These are phyloP conservation scores for Brassicogethes aeneus DNA, from an alignment of 2,888 invertebrate genomes.

Conservation along the genomic window DNA sequence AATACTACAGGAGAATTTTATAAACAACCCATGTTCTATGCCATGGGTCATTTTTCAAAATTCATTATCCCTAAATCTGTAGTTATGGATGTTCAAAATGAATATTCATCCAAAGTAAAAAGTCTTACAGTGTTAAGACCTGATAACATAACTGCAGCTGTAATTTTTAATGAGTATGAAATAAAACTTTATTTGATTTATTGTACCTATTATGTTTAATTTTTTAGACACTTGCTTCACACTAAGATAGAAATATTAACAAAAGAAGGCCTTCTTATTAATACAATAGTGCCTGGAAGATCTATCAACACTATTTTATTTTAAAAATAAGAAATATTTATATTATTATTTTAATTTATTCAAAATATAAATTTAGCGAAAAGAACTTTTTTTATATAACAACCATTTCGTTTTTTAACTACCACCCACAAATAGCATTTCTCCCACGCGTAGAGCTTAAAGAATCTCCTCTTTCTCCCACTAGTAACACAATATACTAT, in stretches of 20 bases:
- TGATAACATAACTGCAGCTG: slow-evolving; percentile 38
- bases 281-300: neutral
- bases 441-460: too few species aligned
- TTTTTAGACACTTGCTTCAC: neutral
- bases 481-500: too few species aligned
- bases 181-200: neutral
- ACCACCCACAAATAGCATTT: too few species aligned
- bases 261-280: neutral
- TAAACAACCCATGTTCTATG: slow-evolving; percentile 81
- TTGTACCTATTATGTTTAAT: neutral
- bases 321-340: neutral
- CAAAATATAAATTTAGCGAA: too few species aligned
- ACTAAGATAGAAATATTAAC: too few species aligned
- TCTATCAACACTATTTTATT: neutral
- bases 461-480: too few species aligned
- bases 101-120: slow-evolving; percentile 17
- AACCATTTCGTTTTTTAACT: too few species aligned
- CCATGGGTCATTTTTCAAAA: slow-evolving; percentile 61
- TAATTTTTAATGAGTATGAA: slow-evolving; percentile 41
- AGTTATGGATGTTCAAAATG: slow-evolving; percentile 23
- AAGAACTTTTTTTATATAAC: too few species aligned
- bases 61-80: slow-evolving; percentile 55
- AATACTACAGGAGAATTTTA: slow-evolving; percentile 57
- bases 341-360: too few species aligned
- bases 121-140: slow-evolving; percentile 43